Evolutionary conservation across 2,113 vertebrate species (phyloP), one percentile per base, ranked within the genome.

Genomic region (Junco hyemalis): DNA sequence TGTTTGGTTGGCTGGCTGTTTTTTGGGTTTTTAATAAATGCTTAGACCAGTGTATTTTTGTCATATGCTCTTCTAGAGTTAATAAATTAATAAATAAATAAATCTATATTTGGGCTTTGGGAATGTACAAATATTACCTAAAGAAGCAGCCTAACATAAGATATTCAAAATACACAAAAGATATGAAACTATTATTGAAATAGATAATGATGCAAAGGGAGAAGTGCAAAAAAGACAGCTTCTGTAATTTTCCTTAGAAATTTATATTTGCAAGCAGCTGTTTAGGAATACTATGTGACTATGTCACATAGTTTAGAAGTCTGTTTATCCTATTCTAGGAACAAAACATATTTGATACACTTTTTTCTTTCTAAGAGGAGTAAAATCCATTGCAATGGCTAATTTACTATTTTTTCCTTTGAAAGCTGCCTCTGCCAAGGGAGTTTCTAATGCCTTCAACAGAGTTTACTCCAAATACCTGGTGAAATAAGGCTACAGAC

Each of bases 21-120:
- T 35, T 19, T 2, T 6, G 1, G 1, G 1, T 15, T 23, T n/a
- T 72, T 11, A 2, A 5, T 53, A 70, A 57, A 54, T 11, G 6
- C 8, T 83, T 57, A 69, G 8, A 29, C 11, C 9, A 22, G 1
- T 25, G 5, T 48, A 11, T 5, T 83, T 83, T 65, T 78, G 11
- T 50, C 21, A 51, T 51, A 68, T 31, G 19, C 11, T 44, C 5
- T 77, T 47, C 36, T 78, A 73, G 10, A 45, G 8, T 28, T 35
- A 33, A 5, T 59, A 69, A 60, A 19, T 19, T 7, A 54, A 33
- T 33, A 54, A 56, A n/a, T 23, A 51, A 29, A 42, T 10, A 19
- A 21, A 59, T 5, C 31, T 9, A 1, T 25, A 33, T 69, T 12
- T 69, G 8, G 19, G 8, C 29, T 66, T 57, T 81, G 25, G 3